Evolutionary conservation across 1,140 invertebrate species (phyloP).

Genomic region (Ridgeia piscesae): DNA sequence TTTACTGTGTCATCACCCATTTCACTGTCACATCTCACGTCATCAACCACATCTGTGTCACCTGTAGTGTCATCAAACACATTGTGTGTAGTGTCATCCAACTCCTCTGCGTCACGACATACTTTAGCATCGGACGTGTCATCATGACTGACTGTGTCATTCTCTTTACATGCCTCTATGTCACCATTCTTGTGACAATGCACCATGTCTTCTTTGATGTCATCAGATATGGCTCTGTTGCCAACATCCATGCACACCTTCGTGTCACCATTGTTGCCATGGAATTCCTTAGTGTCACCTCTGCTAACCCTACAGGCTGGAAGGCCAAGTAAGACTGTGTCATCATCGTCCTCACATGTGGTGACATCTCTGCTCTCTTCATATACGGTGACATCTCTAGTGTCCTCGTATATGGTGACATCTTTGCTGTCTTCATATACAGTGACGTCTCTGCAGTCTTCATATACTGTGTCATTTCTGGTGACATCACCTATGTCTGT

Average conservation of each 20-base stretch:
- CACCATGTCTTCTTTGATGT: not conserved
- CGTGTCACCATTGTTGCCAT: not conserved
- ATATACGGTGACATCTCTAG: not conserved
- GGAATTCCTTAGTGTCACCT: not conserved
- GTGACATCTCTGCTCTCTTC: not conserved
- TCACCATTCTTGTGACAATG: not conserved
- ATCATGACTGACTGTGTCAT: not conserved
- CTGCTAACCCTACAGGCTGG: not conserved
- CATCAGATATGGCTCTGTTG: not conserved
- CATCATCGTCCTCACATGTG: not conserved
- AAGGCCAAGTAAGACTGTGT: not conserved
- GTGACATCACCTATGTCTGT: no score
- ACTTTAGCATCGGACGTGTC: not conserved
- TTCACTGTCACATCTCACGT: not conserved
- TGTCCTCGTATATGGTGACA: not conserved
- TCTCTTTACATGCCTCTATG: no score
- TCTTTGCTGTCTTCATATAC: not conserved
- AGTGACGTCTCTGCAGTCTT: no score
- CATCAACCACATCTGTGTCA: not conserved
- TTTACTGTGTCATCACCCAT: not conserved
- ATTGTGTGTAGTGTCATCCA: not conserved
- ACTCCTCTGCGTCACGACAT: not conserved
- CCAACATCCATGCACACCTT: not conserved
- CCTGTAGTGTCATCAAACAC: not conserved
- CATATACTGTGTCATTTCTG: no score